Evolutionary conservation across 2,113 vertebrate genomes (phyloP), one percentile per base, ranked within the genome.

Genomic region (Paratilapia polleni): DNA sequence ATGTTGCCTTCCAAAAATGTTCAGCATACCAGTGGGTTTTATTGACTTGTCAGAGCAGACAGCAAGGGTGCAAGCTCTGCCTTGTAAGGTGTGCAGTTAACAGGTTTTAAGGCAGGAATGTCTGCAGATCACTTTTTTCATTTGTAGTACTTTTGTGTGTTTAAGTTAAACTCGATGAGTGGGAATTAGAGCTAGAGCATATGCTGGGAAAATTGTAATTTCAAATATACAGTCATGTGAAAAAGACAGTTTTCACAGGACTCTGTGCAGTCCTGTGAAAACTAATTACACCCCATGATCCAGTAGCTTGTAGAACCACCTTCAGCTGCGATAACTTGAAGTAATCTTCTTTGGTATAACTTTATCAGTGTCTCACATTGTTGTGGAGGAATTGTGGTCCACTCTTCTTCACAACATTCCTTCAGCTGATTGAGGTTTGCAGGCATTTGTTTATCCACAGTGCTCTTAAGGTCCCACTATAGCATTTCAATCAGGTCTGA

Each of bases 1-100:
- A 92, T 93, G 92, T 91, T 88, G 89, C 91, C 93, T 95, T 95
- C 93, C 94, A 92, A 95, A 95, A 95, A 96, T 96, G 86, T 94
- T 95, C 93, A 78, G 94, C 96, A 96, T 96, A 95, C 96, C 95
- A 95, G 94, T 82, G 94, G 90, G 90, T 95, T 96, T 95, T 96
- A 94, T 95, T 95, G 95, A 96, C 96, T 95, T 96, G 96, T 96
- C 91, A 92, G 94, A 95, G 95, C 95, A 95, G 93, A 95, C 94
- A 92, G 91, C 84, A 8, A n/a, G 81, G 87, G 89, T 89, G 93
- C 93, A 92, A 88, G 94, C 93, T 95, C 92, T 94, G 91, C 94
- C 95, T 95, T 95, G 94, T 93, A 94, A 95, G 91, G 91, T 91
- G 92, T 88, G 81, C 88, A 92, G 78, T 80, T 78, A 89, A 75